A percentile compares a stretch with the other conserved stretches of the same genome.
Evolutionary conservation across 1,140 invertebrate species (phyloP).

Genomic region (Lordiphosa collinella): DNA sequence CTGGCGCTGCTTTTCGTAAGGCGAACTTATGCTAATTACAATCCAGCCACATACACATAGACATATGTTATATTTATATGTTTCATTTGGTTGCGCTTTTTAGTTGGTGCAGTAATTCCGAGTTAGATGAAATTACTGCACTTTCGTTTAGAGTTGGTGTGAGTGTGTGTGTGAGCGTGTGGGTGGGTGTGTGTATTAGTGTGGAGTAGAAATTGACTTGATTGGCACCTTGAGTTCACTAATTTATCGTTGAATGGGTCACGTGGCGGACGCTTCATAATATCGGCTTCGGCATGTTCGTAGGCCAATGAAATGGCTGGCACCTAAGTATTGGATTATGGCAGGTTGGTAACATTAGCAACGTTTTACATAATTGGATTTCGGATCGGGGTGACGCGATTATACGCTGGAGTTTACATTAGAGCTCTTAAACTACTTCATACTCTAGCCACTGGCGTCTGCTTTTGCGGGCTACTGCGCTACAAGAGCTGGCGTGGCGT

Average conservation of each 20-base stretch:
- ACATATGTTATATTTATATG: slow-evolving; percentile 67
- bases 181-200: slow-evolving; percentile 24
- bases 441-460: slow-evolving; percentile 21
- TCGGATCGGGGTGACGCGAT: neutral
- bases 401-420: slow-evolving; percentile 5
- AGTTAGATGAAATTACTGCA: slow-evolving; percentile 21
- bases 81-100: slow-evolving; percentile 36
- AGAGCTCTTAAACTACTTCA: slow-evolving; percentile 41
- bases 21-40: slow-evolving; percentile 66
- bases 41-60: slow-evolving; percentile 72
- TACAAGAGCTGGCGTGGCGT: neutral
- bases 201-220: slow-evolving; percentile 67
- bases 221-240: slow-evolving; percentile 97
- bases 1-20: slow-evolving; percentile 15
- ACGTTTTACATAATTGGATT: slow-evolving; percentile 38
- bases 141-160: slow-evolving; percentile 34
- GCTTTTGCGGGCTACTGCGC: neutral
- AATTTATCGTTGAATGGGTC: slow-evolving; percentile 97
- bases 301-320: slow-evolving; percentile 99
- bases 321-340: slow-evolving; percentile 85
- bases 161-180: slow-evolving; percentile 9
- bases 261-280: slow-evolving; percentile 99
- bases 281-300: slow-evolving; percentile 99
- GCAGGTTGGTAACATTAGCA: slow-evolving; percentile 70
- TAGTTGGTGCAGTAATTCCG: slow-evolving; percentile 17